Base-by-base conservation (phyloP, 2,113 vertebrate genomes). In the Ascaphus truei region DNA sequence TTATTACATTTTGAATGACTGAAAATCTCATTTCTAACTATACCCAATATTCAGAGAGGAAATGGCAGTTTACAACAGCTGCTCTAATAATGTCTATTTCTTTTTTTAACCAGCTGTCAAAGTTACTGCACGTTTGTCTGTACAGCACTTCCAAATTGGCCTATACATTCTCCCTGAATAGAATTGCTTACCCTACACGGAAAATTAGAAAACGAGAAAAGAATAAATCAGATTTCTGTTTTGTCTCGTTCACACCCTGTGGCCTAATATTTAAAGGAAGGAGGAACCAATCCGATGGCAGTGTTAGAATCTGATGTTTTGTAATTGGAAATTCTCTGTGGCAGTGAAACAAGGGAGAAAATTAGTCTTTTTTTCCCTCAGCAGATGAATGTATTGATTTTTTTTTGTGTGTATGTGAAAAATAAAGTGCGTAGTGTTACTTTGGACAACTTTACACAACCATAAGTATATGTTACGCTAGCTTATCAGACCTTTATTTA, bases 381-480 rank as follows among this genome's bases (percentile, higher is more conserved):
- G 34, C 7, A 55, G 63, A 55, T 55, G 50, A 66, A 41, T 29
- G 39, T 66, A 66, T 66, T 66, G 63, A 66, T 66, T 66, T 55
- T 31, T 55, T 31, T 20, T 25, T 55, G 12, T n/a, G 34, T 26
- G 47, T 55, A 36, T 55, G 62, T 51, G 50, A 66, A 22, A 43
- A 66, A 66, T 66, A 55, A 39, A 52, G 62, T 39, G 15, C 12
- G 11, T n/a, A 15, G 50, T 43, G 62, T 43, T 66, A 66, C 62
- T 66, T 34, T 55, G 34, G 55, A 66, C 62, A 66, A 22, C 51
- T 43, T 56, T 45, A 33, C 50, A 66, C 7, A 31, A 8, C 36
- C 27, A n/a, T 66, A 66, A 66, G 37, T 56, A 56, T 50, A 43
- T 39, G 62, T 66, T 55, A 33, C 37, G n/a, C 22, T 39, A 56